Conservation (phyloP, 2,888 invertebrate genomes). For the Oligia latruncula region DNA sequence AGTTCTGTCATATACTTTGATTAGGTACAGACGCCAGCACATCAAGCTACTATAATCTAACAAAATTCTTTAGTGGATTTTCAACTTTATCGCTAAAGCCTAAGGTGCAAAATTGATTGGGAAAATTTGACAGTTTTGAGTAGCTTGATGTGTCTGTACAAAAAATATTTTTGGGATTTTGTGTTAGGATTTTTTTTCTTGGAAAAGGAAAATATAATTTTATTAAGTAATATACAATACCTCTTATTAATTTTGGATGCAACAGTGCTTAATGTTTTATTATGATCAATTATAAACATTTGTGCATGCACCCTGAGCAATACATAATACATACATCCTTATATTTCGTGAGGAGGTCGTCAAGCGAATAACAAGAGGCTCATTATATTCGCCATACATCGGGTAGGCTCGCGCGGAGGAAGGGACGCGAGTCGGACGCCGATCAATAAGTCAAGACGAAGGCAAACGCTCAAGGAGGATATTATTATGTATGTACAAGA, state of each 20-base stretch:
- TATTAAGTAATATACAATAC: not conserved
- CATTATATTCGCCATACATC: slow-evolving; percentile 19
- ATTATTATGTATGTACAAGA: not conserved
- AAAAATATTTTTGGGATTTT: not conserved
- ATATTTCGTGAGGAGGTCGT: not conserved
- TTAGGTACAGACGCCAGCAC: not conserved
- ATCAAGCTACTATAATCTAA: too few species aligned
- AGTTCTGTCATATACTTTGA: slow-evolving; percentile 2
- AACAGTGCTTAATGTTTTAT: not conserved
- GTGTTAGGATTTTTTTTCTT: not conserved
- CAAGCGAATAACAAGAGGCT: slow-evolving; percentile 40
- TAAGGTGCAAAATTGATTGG: too few species aligned
- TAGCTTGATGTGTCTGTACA: too few species aligned
- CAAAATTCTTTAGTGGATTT: too few species aligned
- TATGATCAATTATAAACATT: not conserved
- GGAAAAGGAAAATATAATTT: too few species aligned
- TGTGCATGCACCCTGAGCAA: not conserved
- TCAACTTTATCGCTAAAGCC: too few species aligned
- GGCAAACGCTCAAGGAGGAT: not conserved
- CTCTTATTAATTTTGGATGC: not conserved
- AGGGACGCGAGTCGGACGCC: slow-evolving; percentile 41
- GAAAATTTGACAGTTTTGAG: too few species aligned
- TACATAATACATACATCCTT: not conserved
- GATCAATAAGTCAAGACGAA: slow-evolving; percentile 66
- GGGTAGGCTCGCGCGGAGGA: slow-evolving; percentile 28